Conservation (phyloP, 2,888 invertebrate genomes). For the Onthophagus sagittarius region DNA sequence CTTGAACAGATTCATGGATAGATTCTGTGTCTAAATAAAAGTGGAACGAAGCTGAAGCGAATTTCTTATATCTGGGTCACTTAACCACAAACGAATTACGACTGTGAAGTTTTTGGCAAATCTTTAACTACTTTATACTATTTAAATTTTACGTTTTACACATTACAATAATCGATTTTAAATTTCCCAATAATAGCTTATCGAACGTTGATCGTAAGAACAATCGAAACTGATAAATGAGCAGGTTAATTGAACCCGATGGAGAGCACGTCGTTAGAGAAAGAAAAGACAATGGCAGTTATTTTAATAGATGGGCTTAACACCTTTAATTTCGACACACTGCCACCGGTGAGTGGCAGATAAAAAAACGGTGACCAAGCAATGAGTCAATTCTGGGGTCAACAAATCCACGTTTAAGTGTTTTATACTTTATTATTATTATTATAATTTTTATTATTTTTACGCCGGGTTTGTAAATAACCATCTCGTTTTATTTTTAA, state of each 20-base stretch:
- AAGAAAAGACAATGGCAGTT: not conserved
- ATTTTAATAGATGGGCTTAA: not conserved
- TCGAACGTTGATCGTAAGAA: not conserved
- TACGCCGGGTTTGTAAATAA: not conserved
- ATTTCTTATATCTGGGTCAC: not conserved
- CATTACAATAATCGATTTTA: not conserved
- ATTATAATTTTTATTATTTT: not conserved
- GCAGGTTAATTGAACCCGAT: not conserved
- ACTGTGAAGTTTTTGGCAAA: not conserved
- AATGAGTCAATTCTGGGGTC: not conserved
- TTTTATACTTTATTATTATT: not conserved
- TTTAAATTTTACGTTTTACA: too few species aligned
- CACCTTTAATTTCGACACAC: not conserved
- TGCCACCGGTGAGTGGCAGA: not conserved
- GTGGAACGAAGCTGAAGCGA: not conserved
- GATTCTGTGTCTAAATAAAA: not conserved
- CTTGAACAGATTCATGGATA: not conserved
- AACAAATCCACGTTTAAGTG: not conserved
- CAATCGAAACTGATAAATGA: not conserved
- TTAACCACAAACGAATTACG: not conserved
- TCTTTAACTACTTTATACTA: not conserved
- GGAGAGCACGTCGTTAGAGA: not conserved
- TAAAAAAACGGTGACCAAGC: not conserved
- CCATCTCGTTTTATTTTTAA: not conserved
- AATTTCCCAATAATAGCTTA: not conserved